Percentiles rank a stretch among this genome's conserved stretches.
phyloP scores from a whole-genome alignment of 1,140 invertebrate species.

The Trichogramma pretiosum region DNA sequence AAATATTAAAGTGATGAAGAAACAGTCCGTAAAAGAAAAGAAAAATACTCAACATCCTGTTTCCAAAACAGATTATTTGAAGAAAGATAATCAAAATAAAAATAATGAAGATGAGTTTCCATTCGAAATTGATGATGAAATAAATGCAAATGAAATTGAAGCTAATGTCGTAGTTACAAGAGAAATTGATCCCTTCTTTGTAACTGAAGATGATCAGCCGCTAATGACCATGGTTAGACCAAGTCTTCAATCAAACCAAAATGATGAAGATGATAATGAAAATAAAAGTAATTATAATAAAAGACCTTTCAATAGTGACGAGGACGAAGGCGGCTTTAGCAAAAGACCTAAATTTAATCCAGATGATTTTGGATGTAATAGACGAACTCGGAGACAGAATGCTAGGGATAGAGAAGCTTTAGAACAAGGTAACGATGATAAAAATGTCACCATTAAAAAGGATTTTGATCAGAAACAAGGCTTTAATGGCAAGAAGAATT shows the following conservation, averaged over 20 bases:
- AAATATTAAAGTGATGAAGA: constrained; percentile 19
- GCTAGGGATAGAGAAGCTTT: too few species aligned
- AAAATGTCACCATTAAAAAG: too few species aligned
- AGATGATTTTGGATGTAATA: too few species aligned
- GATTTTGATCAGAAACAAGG: too few species aligned
- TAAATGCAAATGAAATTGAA: background rate
- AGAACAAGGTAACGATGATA: too few species aligned
- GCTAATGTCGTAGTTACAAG: constrained; percentile 18
- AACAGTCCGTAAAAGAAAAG: constrained; percentile 29
- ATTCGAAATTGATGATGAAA: background rate
- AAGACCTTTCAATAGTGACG: background rate
- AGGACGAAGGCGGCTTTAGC: too few species aligned
- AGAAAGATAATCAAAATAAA: constrained; percentile 14
- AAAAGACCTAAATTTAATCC: too few species aligned
- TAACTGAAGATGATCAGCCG: constrained; percentile 23
- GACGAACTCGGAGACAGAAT: too few species aligned
- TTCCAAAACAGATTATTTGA: constrained; percentile 24
- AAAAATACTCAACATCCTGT: too few species aligned
- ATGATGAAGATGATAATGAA: background rate
- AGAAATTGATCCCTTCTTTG: constrained; percentile 32
- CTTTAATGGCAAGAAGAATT: background rate
- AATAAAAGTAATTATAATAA: constrained; percentile 9
- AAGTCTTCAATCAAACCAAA: too few species aligned
- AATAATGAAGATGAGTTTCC: constrained; percentile 4
- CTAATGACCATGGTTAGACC: too few species aligned